A percentile compares a stretch with the other conserved stretches of the same genome.
These are phyloP conservation scores for Nothocercus nigrocapillus DNA, from an alignment of 2,113 vertebrate genomes.

Conservation along the genomic window DNA sequence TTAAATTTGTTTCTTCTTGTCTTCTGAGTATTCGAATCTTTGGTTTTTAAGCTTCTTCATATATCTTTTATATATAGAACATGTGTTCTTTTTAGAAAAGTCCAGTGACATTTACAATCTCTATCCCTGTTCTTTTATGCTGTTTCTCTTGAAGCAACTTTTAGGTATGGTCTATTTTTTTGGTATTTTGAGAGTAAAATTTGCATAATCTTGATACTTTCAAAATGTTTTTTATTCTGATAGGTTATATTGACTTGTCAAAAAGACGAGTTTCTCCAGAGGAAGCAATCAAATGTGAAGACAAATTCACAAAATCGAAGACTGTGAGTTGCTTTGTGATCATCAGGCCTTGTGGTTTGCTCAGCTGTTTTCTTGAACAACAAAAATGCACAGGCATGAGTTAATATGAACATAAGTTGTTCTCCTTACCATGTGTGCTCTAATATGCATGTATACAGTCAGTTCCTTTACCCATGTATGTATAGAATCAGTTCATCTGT, in stretches of 20 bases:
- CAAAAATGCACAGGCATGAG: background rate
- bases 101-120: background rate
- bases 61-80: background rate
- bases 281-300: conserved; percentile 98
- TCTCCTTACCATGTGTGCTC: background rate
- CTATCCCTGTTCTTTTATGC: background rate
- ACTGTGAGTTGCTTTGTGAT: conserved; percentile 83
- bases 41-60: background rate
- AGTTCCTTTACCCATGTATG: background rate
- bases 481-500: background rate
- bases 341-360: background rate
- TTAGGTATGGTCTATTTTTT: background rate
- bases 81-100: background rate
- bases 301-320: conserved; percentile 99
- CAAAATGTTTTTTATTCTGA: background rate
- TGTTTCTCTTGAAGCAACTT: background rate
- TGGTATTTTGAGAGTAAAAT: conserved; percentile 31
- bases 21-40: fast-evolving
- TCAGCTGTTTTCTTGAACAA: background rate
- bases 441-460: background rate
- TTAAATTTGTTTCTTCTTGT: background rate
- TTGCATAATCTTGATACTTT: background rate
- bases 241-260: conserved; percentile 97
- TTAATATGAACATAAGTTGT: background rate
- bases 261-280: conserved; percentile 99